Percentiles rank a stretch among this genome's conserved stretches.
These are phyloP conservation scores for Pluvialis apricaria DNA, from an alignment of 2,113 vertebrate genomes.

Conservation along the genomic window DNA sequence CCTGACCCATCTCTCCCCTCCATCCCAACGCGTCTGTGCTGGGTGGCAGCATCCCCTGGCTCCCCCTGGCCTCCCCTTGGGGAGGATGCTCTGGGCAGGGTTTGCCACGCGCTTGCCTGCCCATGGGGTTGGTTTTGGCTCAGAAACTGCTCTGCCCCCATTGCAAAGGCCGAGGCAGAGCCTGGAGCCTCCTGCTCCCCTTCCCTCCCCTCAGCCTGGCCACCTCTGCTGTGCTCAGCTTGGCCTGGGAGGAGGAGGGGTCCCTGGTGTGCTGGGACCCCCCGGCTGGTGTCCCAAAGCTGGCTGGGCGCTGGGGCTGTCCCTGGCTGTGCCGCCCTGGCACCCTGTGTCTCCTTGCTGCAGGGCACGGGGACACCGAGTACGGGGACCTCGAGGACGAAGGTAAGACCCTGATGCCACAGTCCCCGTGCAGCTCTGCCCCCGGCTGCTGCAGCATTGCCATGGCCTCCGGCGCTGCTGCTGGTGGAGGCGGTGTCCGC, in stretches of 20 bases:
- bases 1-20: neutral
- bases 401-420: neutral
- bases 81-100: neutral
- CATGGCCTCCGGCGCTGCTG: rapidly evolving
- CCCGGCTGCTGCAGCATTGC: neutral
- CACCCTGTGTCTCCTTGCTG: neutral
- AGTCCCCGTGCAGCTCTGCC: rapidly evolving
- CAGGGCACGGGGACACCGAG: rapidly evolving
- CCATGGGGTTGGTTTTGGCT: neutral
- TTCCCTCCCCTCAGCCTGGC: rapidly evolving
- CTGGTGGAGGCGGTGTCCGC: rapidly evolving
- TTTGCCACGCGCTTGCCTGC: neutral
- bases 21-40: rapidly evolving
- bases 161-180: too few relatives aligned
- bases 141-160: neutral
- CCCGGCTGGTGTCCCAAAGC: rapidly evolving
- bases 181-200: neutral
- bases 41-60: neutral
- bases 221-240: neutral
- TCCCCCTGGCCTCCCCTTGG: rapidly evolving
- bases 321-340: neutral
- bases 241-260: rapidly evolving
- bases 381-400: neutral
- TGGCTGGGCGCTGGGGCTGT: neutral
- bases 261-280: neutral